phyloP scores from a whole-genome alignment of 1,140 invertebrate species.

The Zaprionus camerounensis region DNA sequence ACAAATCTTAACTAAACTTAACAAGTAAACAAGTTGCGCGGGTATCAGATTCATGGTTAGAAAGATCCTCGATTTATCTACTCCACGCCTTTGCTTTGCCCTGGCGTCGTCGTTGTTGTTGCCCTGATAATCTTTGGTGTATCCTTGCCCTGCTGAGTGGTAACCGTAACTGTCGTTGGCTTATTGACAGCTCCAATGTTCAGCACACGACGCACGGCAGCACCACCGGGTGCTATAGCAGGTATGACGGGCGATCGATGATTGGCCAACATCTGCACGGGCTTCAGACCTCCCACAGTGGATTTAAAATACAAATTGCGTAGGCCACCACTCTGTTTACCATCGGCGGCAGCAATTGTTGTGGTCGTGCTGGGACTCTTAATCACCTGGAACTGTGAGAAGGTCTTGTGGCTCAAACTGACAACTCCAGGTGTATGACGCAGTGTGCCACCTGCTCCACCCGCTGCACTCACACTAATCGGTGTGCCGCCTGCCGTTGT shows the following conservation, averaged over 20 bases:
- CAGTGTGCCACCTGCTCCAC: conserved; percentile 18
- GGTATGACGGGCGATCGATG: conserved; percentile 38
- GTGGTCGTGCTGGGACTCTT: conserved; percentile 30
- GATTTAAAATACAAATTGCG: conserved; percentile 63
- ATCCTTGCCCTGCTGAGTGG: conserved; percentile 19
- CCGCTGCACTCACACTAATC: conserved; percentile 6
- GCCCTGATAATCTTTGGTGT: conserved; percentile 44
- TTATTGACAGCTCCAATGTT: conserved; percentile 57
- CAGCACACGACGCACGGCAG: conserved; percentile 58
- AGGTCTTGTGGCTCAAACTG: conserved; percentile 48
- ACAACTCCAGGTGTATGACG: conserved; percentile 38
- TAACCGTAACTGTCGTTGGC: conserved; percentile 29
- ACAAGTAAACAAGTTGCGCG: conserved; percentile 8
- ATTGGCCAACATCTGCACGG: conserved; percentile 64
- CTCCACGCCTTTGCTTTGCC: conserved; percentile 13
- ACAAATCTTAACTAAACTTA: conserved; percentile 14
- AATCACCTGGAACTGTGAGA: conserved; percentile 64
- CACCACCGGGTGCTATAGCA: conserved; percentile 41
- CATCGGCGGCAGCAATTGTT: conserved; percentile 36
- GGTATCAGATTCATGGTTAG: not conserved
- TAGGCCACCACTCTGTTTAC: conserved; percentile 34
- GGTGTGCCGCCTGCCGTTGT: conserved; percentile 25
- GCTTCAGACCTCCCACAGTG: conserved; percentile 51
- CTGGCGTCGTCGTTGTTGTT: not conserved
- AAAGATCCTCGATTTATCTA: not conserved